Conservation (phyloP, 2,888 invertebrate species). For the Reticulitermes lucifugus region DNA sequence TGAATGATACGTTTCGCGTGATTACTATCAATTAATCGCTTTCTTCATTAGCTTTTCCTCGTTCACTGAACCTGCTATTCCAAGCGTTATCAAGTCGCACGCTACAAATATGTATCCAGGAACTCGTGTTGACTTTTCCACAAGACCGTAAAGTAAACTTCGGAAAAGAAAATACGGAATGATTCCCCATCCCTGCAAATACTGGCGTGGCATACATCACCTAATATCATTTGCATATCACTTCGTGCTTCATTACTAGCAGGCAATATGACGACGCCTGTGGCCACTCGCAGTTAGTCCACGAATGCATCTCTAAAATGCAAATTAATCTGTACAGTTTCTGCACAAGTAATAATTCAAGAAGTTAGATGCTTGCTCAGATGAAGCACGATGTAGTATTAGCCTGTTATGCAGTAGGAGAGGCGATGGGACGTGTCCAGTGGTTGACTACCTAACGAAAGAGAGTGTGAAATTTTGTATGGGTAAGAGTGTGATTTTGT, state of each 20-base stretch:
- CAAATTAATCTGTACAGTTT: neutral
- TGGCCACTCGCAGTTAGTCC: neutral
- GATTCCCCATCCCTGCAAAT: neutral
- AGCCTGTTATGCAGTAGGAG: too few relatives aligned
- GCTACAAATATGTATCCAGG: too few relatives aligned
- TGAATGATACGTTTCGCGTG: too few relatives aligned
- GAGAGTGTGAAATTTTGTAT: too few relatives aligned
- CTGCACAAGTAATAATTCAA: neutral
- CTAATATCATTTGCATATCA: slow-evolving; percentile 7
- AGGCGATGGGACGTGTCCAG: too few relatives aligned
- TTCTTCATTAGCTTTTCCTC: too few relatives aligned
- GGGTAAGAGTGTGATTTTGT: too few relatives aligned
- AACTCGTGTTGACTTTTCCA: neutral
- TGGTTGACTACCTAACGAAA: too few relatives aligned
- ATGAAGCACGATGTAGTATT: neutral
- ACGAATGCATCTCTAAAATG: neutral
- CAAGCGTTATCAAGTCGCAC: too few relatives aligned
- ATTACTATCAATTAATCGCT: too few relatives aligned
- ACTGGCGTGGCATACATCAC: neutral
- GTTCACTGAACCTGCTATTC: too few relatives aligned
- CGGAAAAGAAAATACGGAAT: neutral
- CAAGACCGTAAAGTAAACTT: neutral
- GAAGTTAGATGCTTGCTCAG: neutral
- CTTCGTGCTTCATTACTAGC: neutral
- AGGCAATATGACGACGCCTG: neutral